Conservation (phyloP, 2,888 invertebrate species). For the Drosophila anceps region DNA sequence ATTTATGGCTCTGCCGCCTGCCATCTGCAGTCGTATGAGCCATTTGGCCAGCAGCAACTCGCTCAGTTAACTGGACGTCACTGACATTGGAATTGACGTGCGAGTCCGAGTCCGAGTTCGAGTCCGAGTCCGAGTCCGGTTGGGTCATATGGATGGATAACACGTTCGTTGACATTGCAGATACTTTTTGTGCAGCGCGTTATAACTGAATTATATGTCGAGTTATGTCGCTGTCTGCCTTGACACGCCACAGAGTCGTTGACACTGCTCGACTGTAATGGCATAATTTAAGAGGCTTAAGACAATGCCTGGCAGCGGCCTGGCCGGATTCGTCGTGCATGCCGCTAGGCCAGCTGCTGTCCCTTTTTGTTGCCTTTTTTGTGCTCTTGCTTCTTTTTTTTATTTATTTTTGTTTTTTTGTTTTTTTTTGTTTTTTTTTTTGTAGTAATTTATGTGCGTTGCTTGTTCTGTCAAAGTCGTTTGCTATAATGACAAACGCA, state of each 20-base stretch:
- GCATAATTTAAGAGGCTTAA: slow-evolving; percentile 67
- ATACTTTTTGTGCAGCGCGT: slow-evolving; percentile 35
- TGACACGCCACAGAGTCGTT: slow-evolving; percentile 54
- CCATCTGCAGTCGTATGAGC: background rate
- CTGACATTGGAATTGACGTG: slow-evolving; percentile 28
- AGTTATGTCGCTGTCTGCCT: slow-evolving; percentile 63
- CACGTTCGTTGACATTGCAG: slow-evolving; percentile 53
- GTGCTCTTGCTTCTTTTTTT: slow-evolving; percentile 10
- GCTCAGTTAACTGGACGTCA: slow-evolving; percentile 35
- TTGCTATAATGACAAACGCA: slow-evolving; percentile 72
- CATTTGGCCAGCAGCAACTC: slow-evolving; percentile 5
- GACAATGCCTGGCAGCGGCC: slow-evolving; percentile 50
- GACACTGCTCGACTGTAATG: slow-evolving; percentile 62
- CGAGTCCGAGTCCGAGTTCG: too few species aligned
- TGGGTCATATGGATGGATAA: slow-evolving; percentile 21
- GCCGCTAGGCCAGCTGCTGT: slow-evolving; percentile 56
- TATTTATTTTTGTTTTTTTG: slow-evolving; percentile 10
- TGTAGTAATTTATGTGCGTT: slow-evolving; percentile 47
- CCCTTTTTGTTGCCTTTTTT: slow-evolving; percentile 28
- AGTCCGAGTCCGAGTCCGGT: slow-evolving; percentile 6
- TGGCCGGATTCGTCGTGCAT: slow-evolving; percentile 1
- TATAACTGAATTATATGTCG: slow-evolving; percentile 72
- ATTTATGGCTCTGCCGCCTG: slow-evolving; percentile 28
- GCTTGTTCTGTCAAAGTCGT: slow-evolving; percentile 63
- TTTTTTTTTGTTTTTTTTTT: background rate